These are phyloP conservation scores for Phylloscopus trochiloides DNA, from an alignment of 2,113 vertebrate species.

Conservation along the genomic window DNA sequence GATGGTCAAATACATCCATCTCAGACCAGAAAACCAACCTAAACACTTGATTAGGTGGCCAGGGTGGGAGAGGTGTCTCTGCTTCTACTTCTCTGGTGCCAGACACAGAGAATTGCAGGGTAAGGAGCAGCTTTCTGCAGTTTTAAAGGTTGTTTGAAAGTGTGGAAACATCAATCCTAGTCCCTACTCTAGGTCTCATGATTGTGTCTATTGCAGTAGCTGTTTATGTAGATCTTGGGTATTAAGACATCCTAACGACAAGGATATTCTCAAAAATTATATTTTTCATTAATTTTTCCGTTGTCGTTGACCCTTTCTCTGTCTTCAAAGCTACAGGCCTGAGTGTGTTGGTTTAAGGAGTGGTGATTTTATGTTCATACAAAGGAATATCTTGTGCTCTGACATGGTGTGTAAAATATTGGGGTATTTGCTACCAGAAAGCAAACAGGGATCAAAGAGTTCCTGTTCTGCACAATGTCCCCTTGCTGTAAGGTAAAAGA, in stretches of 20 bases:
- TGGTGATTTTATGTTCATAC: neutral
- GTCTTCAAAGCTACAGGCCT: neutral
- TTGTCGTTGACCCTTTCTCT: neutral
- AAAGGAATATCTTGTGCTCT: neutral
- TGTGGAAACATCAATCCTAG: neutral
- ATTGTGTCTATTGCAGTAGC: neutral
- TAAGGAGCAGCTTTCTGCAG: neutral
- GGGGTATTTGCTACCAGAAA: neutral
- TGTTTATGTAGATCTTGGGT: neutral
- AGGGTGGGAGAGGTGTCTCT: neutral
- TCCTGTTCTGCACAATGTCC: neutral
- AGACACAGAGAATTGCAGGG: neutral
- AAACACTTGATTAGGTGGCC: neutral
- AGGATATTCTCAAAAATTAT: neutral
- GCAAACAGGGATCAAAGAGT: neutral
- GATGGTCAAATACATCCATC: neutral
- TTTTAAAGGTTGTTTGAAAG: neutral
- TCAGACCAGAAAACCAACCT: neutral
- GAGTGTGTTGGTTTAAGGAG: neutral
- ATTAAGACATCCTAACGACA: neutral
- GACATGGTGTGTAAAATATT: rapidly evolving
- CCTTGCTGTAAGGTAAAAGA: rapidly evolving
- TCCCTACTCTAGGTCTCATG: neutral
- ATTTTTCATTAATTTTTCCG: neutral
- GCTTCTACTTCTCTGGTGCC: neutral